These are phyloP conservation scores for Pristionchus mayeri DNA, from an alignment of 2,888 invertebrate genomes.

Conservation along the genomic window DNA sequence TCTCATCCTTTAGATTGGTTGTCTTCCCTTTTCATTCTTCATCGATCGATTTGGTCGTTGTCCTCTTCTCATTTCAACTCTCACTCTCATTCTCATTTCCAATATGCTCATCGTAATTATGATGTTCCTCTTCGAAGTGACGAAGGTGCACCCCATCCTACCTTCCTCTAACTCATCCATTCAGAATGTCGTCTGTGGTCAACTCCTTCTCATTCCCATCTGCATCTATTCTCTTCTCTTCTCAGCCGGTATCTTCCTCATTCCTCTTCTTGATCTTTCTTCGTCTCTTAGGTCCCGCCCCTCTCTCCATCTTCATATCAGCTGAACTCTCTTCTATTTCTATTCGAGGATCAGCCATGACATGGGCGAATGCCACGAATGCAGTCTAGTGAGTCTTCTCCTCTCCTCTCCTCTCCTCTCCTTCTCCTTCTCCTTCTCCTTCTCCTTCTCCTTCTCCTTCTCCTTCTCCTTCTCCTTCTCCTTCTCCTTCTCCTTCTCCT, in stretches of 20 bases:
- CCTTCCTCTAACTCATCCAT: background rate
- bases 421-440: no score
- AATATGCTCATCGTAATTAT: background rate
- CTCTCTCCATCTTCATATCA: slow-evolving; percentile 37
- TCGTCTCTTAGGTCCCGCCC: slow-evolving; percentile 3
- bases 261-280: background rate
- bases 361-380: slow-evolving; percentile 6
- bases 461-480: no score
- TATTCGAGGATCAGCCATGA: slow-evolving; percentile 23
- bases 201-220: slow-evolving; percentile 7
- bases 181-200: slow-evolving; percentile 22
- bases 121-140: slow-evolving; percentile 20
- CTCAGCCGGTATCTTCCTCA: background rate
- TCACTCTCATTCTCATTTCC: background rate
- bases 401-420: background rate
- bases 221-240: background rate
- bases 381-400: slow-evolving; percentile 31
- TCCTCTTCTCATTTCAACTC: slow-evolving; percentile 34
- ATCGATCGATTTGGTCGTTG: slow-evolving; percentile 40
- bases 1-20: background rate
- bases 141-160: background rate
- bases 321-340: slow-evolving; percentile 19
- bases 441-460: no score
- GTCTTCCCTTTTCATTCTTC: slow-evolving; percentile 39
- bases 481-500: no score